A percentile compares a stretch with the other conserved stretches of the same genome.
Conservation (phyloP, 2,888 invertebrate genomes). For the Hedya salicella region DNA sequence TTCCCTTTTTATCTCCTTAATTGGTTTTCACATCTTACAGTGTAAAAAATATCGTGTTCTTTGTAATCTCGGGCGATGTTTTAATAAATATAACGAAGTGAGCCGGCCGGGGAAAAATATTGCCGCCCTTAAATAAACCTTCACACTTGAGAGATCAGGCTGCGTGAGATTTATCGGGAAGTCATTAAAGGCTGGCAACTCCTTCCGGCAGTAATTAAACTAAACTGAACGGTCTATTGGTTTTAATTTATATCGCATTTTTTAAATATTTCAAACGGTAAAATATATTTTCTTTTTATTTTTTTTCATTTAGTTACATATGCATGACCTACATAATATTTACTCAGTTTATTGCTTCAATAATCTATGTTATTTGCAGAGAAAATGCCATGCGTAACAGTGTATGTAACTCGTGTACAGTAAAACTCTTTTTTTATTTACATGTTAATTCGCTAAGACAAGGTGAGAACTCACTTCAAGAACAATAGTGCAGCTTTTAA, state of each 20-base stretch:
- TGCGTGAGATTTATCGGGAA: slow-evolving; percentile 80
- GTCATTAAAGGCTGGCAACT: slow-evolving; percentile 74
- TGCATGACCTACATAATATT: too few species aligned
- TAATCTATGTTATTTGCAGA: too few species aligned
- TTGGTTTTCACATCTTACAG: slow-evolving; percentile 85
- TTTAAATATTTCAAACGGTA: neutral
- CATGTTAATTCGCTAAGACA: too few species aligned
- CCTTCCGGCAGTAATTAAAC: slow-evolving; percentile 70
- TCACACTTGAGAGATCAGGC: slow-evolving; percentile 84
- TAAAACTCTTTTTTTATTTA: too few species aligned
- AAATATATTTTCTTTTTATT: too few species aligned
- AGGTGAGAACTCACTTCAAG: too few species aligned
- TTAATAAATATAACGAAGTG: slow-evolving; percentile 86
- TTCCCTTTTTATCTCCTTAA: slow-evolving; percentile 85
- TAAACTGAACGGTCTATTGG: slow-evolving; percentile 53
- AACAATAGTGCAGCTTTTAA: too few species aligned
- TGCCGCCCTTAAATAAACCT: slow-evolving; percentile 81
- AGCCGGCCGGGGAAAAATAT: slow-evolving; percentile 78
- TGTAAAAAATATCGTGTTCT: slow-evolving; percentile 85
- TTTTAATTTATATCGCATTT: slow-evolving; percentile 1
- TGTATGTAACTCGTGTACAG: too few species aligned
- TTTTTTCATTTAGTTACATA: too few species aligned
- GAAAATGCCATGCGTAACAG: too few species aligned
- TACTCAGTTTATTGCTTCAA: too few species aligned
- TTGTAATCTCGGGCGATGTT: slow-evolving; percentile 85